phyloP scores from a whole-genome alignment of 2,113 vertebrate species.

The Lonchura striata region DNA sequence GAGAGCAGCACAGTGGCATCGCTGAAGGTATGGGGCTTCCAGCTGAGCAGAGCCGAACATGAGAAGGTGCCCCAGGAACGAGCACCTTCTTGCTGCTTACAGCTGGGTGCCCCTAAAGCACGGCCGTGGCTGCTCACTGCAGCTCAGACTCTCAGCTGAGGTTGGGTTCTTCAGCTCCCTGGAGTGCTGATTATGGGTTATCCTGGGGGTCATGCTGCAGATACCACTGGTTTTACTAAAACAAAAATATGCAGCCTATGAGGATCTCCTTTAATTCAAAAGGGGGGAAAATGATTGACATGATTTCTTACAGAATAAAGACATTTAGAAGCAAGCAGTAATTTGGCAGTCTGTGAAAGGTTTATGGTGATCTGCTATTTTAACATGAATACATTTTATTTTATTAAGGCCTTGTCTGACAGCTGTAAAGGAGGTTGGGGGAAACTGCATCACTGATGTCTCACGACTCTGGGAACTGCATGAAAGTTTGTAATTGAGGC shows the following conservation, averaged over 20 bases:
- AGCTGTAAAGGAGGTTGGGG: not conserved
- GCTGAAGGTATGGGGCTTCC: not conserved
- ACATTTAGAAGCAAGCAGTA: not conserved
- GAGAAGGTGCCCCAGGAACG: fast-evolving
- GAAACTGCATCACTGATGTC: not conserved
- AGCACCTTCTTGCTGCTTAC: not conserved
- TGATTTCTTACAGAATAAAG: not conserved
- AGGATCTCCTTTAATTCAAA: not conserved
- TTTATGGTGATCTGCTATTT: not conserved
- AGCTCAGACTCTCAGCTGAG: not conserved
- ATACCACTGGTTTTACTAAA: not conserved
- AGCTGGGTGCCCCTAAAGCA: fast-evolving
- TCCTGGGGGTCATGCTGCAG: not conserved
- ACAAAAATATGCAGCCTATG: fast-evolving
- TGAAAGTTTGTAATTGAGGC: not conserved
- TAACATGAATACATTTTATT: not conserved
- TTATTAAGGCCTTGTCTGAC: not conserved
- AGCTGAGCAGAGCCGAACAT: fast-evolving
- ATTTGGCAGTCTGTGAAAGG: not conserved
- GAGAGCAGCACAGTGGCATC: not conserved
- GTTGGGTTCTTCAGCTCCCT: not conserved
- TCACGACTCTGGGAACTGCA: not conserved
- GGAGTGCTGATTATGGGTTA: fast-evolving
- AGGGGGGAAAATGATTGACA: not conserved
- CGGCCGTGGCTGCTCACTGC: fast-evolving